phyloP scores from a whole-genome alignment of 2,113 vertebrate genomes.

The Dasyurus viverrinus region DNA sequence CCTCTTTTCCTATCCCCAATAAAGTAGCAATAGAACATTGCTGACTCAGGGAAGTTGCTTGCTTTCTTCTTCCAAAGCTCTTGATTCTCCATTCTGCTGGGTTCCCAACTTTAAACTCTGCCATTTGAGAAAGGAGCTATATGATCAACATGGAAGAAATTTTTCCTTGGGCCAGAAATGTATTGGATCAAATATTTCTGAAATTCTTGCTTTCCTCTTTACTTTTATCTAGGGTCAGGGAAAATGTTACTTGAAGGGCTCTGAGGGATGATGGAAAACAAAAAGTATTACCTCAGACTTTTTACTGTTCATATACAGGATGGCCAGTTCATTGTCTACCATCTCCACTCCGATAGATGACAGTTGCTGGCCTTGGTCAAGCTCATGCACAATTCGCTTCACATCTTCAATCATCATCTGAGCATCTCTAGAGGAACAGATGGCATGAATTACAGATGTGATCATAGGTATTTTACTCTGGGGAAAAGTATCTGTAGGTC shows the following conservation, averaged over 20 bases:
- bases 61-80: not conserved
- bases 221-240: not conserved
- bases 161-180: not conserved
- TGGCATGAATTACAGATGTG: constrained; percentile 22
- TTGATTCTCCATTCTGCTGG: constrained; percentile 30
- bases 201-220: not conserved
- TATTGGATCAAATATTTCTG: not conserved
- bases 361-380: constrained; percentile 95
- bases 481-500: not conserved
- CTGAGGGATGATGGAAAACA: not conserved
- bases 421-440: constrained; percentile 89
- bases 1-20: not conserved
- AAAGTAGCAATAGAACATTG: constrained; percentile 29
- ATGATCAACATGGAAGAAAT: constrained; percentile 25
- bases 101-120: constrained; percentile 13
- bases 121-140: not conserved
- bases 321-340: constrained; percentile 95
- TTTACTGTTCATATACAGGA: constrained; percentile 99
- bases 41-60: constrained; percentile 26
- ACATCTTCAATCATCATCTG: constrained; percentile 99
- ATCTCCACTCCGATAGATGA: constrained; percentile 95
- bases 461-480: constrained; percentile 26
- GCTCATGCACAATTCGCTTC: constrained; percentile 94
- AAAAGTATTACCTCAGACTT: constrained; percentile 93
- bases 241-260: constrained; percentile 51